Evolutionary conservation across 2,113 vertebrate genomes (phyloP).

Genomic region (Orientallactaga bullata): DNA sequence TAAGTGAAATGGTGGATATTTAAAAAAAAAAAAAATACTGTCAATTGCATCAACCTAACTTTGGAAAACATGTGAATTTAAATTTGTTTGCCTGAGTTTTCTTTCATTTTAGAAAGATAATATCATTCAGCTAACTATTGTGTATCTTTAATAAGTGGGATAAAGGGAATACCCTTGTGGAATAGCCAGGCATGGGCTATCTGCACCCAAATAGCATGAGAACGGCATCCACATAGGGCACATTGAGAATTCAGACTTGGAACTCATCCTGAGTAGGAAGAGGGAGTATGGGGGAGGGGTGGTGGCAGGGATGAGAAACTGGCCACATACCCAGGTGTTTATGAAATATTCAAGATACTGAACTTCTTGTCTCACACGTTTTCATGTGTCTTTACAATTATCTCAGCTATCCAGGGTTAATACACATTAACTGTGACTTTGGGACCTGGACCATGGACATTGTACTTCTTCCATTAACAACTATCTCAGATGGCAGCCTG

Average conservation of each 20-base stretch:
- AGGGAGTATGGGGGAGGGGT: too few relatives aligned
- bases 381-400: background rate
- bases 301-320: too few relatives aligned
- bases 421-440: conserved; percentile 58
- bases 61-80: conserved; percentile 16
- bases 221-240: too few relatives aligned
- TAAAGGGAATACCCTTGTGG: too few relatives aligned
- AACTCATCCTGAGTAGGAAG: too few relatives aligned
- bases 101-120: conserved; percentile 44
- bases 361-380: background rate
- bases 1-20: background rate
- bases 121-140: background rate
- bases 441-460: conserved; percentile 1
- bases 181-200: too few relatives aligned
- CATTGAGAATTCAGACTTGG: too few relatives aligned
- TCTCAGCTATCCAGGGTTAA: conserved; percentile 46
- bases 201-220: too few relatives aligned
- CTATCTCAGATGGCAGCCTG: conserved; percentile 55
- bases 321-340: too few relatives aligned
- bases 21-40: conserved; percentile 17
- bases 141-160: background rate
- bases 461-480: conserved; percentile 69
- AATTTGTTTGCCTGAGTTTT: background rate
- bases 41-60: background rate
- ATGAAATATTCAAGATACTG: background rate